Evolutionary conservation across 2,113 vertebrate genomes (phyloP), one percentile per base, ranked within the genome.

Genomic region (Callipepla squamata): DNA sequence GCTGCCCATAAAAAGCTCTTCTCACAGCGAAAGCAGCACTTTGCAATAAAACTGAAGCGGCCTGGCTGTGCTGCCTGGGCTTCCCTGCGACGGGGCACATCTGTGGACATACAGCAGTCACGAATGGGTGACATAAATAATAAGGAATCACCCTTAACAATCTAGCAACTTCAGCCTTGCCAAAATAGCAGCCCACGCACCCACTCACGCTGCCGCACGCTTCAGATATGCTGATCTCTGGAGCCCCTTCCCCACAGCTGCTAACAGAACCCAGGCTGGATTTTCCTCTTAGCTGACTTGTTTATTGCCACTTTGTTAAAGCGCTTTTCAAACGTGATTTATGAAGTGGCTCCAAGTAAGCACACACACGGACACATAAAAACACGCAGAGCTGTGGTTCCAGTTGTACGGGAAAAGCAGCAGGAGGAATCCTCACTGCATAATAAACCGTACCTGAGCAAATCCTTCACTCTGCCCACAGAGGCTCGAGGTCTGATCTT

Each of bases 31-130:
- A 89, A 94, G 55, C 75, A 85, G 32, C 0, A 2, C 69, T 80
- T 92, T 93, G 74, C 77, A 95, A 93, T 94, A 96, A 96, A 95
- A 80, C 40, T 51, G 45, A 69, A 95, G 74, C 58, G 48, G 55
- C 26, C 76, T 80, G 90, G 70, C 82, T 84, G 58, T 1, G 2
- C 18, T 67, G 91, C 87, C 61, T 78, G 21, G 51, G 73, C 82
- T 94, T 92, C 80, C 58, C 94, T 82, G 94, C 90, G 95, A 91
- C 61, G 87, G 95, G 95, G 87, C 85, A 95, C 90, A 94, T 92
- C 92, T 93, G 87, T 74, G 79, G 80, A 92, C 90, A 94, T 13
- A 87, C 26, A 94, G 87, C 73, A 90, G 79, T 36, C 48, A 86
- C 93, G 84, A 48, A 94, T 34, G 76, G 62, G 82, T 91, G 85